A percentile compares a stretch with the other conserved stretches of the same genome.
phyloP scores from a whole-genome alignment of 2,888 invertebrate genomes.

The Cephus runcator region DNA sequence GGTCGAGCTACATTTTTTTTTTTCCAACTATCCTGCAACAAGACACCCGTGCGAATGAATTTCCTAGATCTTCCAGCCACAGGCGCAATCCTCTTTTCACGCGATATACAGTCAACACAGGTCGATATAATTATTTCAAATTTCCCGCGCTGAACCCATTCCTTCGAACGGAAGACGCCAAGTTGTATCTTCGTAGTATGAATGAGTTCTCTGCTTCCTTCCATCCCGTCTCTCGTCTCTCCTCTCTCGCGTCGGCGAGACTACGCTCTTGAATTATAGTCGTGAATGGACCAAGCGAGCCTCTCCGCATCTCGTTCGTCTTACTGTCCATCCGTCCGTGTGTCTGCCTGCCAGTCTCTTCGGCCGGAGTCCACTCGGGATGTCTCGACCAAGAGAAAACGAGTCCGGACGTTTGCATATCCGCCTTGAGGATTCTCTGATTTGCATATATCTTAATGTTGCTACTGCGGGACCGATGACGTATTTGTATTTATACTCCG shows the following conservation, averaged over 20 bases:
- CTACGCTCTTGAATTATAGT: slow-evolving; percentile 26
- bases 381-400: not conserved
- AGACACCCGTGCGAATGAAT: not conserved
- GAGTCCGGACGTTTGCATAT: not conserved
- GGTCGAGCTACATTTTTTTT: not conserved
- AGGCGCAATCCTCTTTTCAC: not conserved
- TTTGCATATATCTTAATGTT: not conserved
- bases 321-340: not conserved
- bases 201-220: slow-evolving; percentile 23
- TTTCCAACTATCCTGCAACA: not conserved
- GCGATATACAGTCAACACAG: not conserved
- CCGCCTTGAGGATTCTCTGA: not conserved
- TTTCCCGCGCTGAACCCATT: not conserved
- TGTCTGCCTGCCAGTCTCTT: not conserved
- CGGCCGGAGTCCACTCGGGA: not conserved
- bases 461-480: not conserved
- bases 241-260: not conserved
- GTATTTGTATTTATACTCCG: not conserved
- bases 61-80: not conserved
- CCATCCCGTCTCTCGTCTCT: not conserved
- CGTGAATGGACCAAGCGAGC: slow-evolving; percentile 37
- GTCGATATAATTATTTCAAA: not conserved
- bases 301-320: slow-evolving; percentile 11
- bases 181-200: slow-evolving; percentile 18
- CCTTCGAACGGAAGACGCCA: not conserved